Evolutionary conservation across 2,888 invertebrate species (phyloP), one percentile per base, ranked within the genome.

Genomic region (Pecten maximus): DNA sequence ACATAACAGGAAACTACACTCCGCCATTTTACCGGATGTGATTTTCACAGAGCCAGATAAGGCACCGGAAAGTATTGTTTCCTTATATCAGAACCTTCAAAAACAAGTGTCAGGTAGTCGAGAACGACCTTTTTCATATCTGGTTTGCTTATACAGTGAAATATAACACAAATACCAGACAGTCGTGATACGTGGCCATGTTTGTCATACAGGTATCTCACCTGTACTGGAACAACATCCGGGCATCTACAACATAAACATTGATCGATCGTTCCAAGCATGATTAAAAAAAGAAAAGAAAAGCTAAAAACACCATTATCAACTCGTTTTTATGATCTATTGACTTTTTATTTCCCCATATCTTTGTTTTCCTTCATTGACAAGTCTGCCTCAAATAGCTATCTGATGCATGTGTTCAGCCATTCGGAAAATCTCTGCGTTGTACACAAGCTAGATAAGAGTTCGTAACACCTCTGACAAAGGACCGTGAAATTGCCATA

Each of bases 401-500:
- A 35, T 19, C 35, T 6, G 35, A 35, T 15, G 28, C 35, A 23
- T 35, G 35, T 35, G 74, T 74, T 1, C 74, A 74, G 74, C 35
- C 74, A 35, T 74, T 74, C 74, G 74, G 74, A 35, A 74, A 74
- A 74, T 8, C 60, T 23, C 60, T 60, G n/a, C n/a, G 23, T 60
- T 60, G 60, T 60, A 60, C 23, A 60, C 60, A 28, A 10, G 8
- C 74, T 10, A 35, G 74, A 74, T 74, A 28, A 74, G 74, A 28
- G 35, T 35, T 74, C 74, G 74, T 23, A 74, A 74, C 74, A 74
- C 74, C 74, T 74, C 74, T 74, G 74, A 74, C 74, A 74, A 74
- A 35, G 74, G 10, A 74, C 74, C 74, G 74, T 74, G 74, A 74
- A 19, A 74, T 35, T 74, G 74, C 35, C 74, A 74, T 74, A 74